phyloP scores from a whole-genome alignment of 2,888 invertebrate species.

The Catocala fraxini region DNA sequence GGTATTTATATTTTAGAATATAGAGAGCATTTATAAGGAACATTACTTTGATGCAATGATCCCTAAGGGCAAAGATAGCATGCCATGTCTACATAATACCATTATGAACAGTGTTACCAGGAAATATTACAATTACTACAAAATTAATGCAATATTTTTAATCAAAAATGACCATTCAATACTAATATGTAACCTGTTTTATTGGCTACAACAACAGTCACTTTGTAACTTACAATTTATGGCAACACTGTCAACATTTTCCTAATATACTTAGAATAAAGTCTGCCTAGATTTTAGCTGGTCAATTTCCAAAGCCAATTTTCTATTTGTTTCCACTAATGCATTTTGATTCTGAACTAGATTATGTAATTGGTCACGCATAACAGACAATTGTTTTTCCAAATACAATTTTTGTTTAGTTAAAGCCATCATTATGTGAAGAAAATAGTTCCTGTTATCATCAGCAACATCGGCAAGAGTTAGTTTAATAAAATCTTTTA shows the following conservation, averaged over 20 bases:
- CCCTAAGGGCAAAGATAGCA: not conserved
- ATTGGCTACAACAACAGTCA: not conserved
- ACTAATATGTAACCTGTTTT: too few relatives aligned
- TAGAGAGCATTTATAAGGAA: slow-evolving; percentile 13
- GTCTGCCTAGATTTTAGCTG: slow-evolving; percentile 72
- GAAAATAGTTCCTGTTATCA: slow-evolving; percentile 79
- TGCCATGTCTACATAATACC: slow-evolving; percentile 13
- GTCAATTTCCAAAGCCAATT: slow-evolving; percentile 80
- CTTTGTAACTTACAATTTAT: slow-evolving; percentile 4
- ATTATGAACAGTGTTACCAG: slow-evolving; percentile 14
- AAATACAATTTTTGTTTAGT: slow-evolving; percentile 82
- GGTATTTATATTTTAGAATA: slow-evolving; percentile 9
- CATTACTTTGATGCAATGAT: not conserved
- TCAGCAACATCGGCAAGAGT: slow-evolving; percentile 75
- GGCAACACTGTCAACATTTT: slow-evolving; percentile 17
- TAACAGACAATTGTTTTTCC: slow-evolving; percentile 73
- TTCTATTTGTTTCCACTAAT: slow-evolving; percentile 83
- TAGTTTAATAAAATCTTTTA: slow-evolving; percentile 79
- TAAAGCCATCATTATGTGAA: slow-evolving; percentile 82
- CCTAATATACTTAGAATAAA: slow-evolving; percentile 36
- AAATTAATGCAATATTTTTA: too few relatives aligned
- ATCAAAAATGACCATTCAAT: too few relatives aligned
- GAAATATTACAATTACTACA: not conserved
- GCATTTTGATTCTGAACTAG: slow-evolving; percentile 75
- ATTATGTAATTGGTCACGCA: slow-evolving; percentile 72